Evolutionary conservation across 1,140 invertebrate genomes (phyloP).

Genomic region (Lepidurus arcticus): DNA sequence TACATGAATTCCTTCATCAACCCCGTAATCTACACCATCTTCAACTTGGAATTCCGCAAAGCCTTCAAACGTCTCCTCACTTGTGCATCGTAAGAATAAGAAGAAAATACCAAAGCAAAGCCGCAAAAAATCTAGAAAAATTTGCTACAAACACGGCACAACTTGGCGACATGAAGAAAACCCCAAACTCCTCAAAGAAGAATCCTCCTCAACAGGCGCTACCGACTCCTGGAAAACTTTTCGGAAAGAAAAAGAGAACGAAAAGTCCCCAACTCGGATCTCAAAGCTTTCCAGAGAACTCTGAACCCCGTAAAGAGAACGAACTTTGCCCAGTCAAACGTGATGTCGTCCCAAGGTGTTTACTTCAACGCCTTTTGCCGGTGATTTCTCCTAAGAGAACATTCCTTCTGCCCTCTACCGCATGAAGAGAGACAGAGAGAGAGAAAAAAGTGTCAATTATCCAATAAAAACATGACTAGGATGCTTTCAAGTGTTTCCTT

Average conservation of each 20-base stretch:
- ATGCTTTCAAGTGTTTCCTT: too few species aligned
- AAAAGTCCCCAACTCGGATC: background rate
- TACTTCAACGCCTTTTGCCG: too few species aligned
- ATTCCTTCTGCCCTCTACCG: too few species aligned
- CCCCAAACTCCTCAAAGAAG: background rate
- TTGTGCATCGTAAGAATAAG: constrained; percentile 29
- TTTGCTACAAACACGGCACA: background rate
- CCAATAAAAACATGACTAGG: too few species aligned
- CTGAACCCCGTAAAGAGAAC: too few species aligned
- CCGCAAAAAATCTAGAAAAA: background rate
- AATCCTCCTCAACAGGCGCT: background rate
- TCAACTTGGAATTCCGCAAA: constrained; percentile 98
- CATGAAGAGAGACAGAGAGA: too few species aligned
- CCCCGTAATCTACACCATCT: constrained; percentile 96
- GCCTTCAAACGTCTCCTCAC: constrained; percentile 67
- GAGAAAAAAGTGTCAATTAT: too few species aligned
- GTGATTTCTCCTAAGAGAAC: too few species aligned
- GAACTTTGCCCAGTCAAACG: too few species aligned
- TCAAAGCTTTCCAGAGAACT: background rate
- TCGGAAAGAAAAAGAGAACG: background rate
- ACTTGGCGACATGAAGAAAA: background rate
- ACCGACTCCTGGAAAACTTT: background rate
- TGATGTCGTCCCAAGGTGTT: too few species aligned
- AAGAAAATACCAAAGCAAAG: background rate
- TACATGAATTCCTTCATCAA: constrained; percentile 88